Conservation (phyloP, 1,140 invertebrate species). For the Drepana arcuata region DNA sequence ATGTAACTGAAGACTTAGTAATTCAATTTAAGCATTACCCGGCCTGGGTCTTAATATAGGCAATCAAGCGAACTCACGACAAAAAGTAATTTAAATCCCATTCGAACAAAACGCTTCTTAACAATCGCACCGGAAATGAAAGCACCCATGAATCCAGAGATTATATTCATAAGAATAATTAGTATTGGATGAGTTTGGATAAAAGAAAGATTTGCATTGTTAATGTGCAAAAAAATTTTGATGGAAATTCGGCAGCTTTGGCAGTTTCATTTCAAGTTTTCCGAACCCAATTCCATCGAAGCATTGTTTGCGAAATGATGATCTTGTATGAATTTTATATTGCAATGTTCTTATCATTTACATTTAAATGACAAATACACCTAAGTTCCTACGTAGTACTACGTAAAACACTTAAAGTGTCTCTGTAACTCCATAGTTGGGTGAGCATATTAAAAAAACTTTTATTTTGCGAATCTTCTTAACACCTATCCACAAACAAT, state of each 20-base stretch:
- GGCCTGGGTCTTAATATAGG: constrained; percentile 22
- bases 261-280: constrained; percentile 26
- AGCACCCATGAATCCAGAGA: constrained; percentile 25
- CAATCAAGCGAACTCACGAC: constrained; percentile 27
- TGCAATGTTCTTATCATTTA: constrained; percentile 9
- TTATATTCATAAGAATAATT: constrained; percentile 39
- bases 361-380: too few species aligned
- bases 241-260: constrained; percentile 5
- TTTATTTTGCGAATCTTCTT: too few species aligned
- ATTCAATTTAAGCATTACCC: too few species aligned
- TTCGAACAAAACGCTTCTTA: constrained; percentile 21
- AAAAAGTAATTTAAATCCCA: constrained; percentile 36
- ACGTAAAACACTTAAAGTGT: too few species aligned
- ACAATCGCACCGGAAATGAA: constrained; percentile 35
- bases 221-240: constrained; percentile 12
- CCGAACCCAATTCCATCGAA: constrained; percentile 19
- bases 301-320: constrained; percentile 12
- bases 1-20: too few species aligned
- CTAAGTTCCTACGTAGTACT: too few species aligned
- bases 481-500: too few species aligned
- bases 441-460: too few species aligned
- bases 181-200: constrained; percentile 27
- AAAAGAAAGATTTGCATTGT: constrained; percentile 28
- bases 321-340: constrained; percentile 12
- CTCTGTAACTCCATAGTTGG: too few species aligned